These are phyloP conservation scores for Pseudopipra pipra DNA, from an alignment of 2,113 vertebrate genomes.

Conservation along the genomic window DNA sequence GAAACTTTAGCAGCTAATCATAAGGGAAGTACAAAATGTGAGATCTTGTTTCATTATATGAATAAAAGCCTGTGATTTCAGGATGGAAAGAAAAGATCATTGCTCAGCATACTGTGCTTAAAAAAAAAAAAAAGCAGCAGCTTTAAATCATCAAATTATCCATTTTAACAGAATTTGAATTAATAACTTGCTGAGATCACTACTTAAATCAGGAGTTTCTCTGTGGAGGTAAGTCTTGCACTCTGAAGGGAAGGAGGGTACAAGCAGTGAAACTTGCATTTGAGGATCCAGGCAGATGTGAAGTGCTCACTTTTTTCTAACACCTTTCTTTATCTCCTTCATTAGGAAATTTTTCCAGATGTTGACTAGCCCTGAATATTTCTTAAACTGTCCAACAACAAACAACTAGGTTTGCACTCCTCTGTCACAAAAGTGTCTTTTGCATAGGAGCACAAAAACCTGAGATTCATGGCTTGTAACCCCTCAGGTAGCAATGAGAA, in stretches of 20 bases:
- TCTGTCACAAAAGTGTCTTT: not conserved
- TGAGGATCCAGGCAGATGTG: not conserved
- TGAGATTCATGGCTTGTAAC: not conserved
- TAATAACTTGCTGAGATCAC: not conserved
- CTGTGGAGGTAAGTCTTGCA: not conserved
- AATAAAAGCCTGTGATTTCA: constrained; percentile 32
- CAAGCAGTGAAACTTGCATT: not conserved
- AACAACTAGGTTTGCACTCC: not conserved
- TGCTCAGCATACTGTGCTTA: not conserved
- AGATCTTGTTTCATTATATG: not conserved
- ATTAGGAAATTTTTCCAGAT: not conserved
- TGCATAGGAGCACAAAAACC: not conserved
- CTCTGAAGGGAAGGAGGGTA: not conserved
- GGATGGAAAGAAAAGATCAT: not conserved
- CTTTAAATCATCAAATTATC: not conserved
- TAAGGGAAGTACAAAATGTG: constrained; percentile 13
- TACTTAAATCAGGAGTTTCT: not conserved
- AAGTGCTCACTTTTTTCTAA: not conserved
- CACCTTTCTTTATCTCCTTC: not conserved
- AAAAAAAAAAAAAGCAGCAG: not conserved
- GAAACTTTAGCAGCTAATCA: constrained; percentile 25
- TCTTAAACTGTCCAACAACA: not conserved
- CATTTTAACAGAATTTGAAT: not conserved
- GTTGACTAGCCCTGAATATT: not conserved
- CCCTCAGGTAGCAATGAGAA: accelerated